phyloP scores from a whole-genome alignment of 2,113 vertebrate species.

The Speoplatyrhinus poulsoni region DNA sequence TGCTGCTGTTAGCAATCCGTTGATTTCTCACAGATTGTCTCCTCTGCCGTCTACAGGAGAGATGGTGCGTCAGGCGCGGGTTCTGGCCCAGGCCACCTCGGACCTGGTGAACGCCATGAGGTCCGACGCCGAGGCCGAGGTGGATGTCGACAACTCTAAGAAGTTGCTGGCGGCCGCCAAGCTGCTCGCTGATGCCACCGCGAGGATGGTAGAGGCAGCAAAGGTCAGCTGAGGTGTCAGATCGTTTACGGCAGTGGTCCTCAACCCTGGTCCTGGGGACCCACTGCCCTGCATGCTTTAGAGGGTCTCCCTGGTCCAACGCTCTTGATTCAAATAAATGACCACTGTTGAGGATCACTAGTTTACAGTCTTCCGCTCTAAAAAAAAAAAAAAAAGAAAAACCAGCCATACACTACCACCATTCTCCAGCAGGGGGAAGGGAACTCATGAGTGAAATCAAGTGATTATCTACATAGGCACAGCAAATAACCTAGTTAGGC shows the following conservation, averaged over 20 bases:
- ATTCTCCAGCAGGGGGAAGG: too few relatives aligned
- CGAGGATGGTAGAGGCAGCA: conserved; percentile 97
- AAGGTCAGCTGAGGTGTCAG: conserved; percentile 78
- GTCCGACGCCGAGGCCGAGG: conserved; percentile 93
- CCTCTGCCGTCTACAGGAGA: conserved; percentile 79
- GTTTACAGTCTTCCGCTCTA: too few relatives aligned
- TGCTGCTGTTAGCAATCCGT: too few relatives aligned
- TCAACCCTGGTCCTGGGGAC: too few relatives aligned
- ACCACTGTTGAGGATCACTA: too few relatives aligned
- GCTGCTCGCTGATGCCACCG: conserved; percentile 93
- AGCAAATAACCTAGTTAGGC: too few relatives aligned
- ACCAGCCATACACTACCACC: too few relatives aligned
- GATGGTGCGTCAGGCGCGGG: conserved; percentile 96
- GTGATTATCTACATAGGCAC: too few relatives aligned
- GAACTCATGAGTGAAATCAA: too few relatives aligned
- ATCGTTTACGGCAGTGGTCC: neutral
- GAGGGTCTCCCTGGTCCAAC: too few relatives aligned
- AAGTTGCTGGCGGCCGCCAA: conserved; percentile 96
- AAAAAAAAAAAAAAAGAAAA: too few relatives aligned
- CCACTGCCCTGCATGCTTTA: neutral
- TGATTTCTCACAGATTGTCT: neutral
- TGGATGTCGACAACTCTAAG: conserved; percentile 96
- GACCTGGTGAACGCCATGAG: conserved; percentile 97
- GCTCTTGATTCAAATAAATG: too few relatives aligned
- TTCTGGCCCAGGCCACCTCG: conserved; percentile 94